These are phyloP conservation scores for Drosophila stalkeri DNA, from an alignment of 2,888 invertebrate genomes.

Conservation along the genomic window DNA sequence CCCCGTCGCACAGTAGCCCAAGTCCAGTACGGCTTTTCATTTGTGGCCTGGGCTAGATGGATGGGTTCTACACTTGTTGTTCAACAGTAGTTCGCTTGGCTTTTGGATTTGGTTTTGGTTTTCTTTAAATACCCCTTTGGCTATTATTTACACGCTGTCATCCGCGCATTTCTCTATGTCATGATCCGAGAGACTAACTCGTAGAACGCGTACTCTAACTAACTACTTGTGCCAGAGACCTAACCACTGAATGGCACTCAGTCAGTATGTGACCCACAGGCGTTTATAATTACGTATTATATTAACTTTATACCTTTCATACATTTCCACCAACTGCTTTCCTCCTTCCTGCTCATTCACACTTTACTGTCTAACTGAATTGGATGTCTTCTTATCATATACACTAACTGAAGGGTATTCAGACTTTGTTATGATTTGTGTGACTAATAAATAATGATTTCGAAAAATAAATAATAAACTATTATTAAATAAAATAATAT, in stretches of 20 bases:
- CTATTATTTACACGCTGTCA: slow-evolving; percentile 69
- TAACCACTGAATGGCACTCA: slow-evolving; percentile 7
- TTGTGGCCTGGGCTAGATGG: slow-evolving; percentile 25
- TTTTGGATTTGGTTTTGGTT: slow-evolving; percentile 13
- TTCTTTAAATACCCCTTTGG: slow-evolving; percentile 48
- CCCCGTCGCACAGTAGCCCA: slow-evolving; percentile 52
- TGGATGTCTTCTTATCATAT: slow-evolving; percentile 44
- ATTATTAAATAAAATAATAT: too few species aligned
- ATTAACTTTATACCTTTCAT: slow-evolving; percentile 50
- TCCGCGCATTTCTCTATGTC: slow-evolving; percentile 64
- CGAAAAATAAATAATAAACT: too few species aligned
- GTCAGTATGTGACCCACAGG: slow-evolving; percentile 15
- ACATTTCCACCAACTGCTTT: slow-evolving; percentile 16
- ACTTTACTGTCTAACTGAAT: slow-evolving; percentile 54
- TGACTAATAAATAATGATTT: too few species aligned
- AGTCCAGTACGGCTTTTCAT: slow-evolving; percentile 50
- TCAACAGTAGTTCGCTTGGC: slow-evolving; percentile 38
- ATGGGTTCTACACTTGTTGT: slow-evolving; percentile 70
- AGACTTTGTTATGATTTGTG: too few species aligned
- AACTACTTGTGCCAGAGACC: slow-evolving; percentile 30
- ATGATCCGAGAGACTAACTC: slow-evolving; percentile 44
- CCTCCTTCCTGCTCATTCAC: slow-evolving; percentile 34
- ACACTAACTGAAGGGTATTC: slow-evolving; percentile 1
- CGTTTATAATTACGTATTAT: slow-evolving; percentile 67
- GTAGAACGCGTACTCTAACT: slow-evolving; percentile 20